Base-by-base conservation (phyloP, 2,888 invertebrate genomes). In the Dusona sp. region DNA sequence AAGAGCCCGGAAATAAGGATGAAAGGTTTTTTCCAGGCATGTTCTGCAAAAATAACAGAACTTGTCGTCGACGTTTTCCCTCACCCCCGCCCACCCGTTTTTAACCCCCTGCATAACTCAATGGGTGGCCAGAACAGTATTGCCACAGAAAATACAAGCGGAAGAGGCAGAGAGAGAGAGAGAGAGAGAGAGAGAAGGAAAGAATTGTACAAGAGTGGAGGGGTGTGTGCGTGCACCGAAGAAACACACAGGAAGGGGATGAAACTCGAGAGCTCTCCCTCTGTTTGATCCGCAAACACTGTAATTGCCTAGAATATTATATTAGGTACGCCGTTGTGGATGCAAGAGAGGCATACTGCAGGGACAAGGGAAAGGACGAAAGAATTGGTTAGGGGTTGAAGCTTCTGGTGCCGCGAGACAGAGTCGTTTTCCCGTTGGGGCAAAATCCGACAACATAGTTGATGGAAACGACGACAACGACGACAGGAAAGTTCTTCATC, bases 221-320 rank as follows among this genome's bases (percentile, higher is more conserved):
- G 67, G 75, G 83, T 61, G 87, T 82, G 74, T 68, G 85, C 84
- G 85, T 82, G 86, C 85, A 86, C 79, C 85, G 86, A 87, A 77
- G 84, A 84, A 80, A 70, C 79, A 80, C 79, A 68, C 75, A 42
- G 73, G 33, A 73, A 57, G 75, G 82, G 83, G 88, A 88, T 79
- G 88, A 89, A 90, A 88, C 89, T 88, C 86, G 81, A 77, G 82
- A 75, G 78, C 61, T 79, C 90, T 90, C 92, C 93, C 93, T 93
- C 92, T 93, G 93, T 94, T 94, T 94, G 94, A 94, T 94, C 93
- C 93, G 93, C 94, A 94, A 94, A 94, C 93, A 93, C 92, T 92
- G 93, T 94, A 94, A 94, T 94, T 94, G 93, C 92, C 93, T 92
- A 90, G 93, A 93, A 94, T 94, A 94, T 94, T 94, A 93, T 92